Conservation (phyloP, 2,113 vertebrate genomes). For the Terrapene triunguis region DNA sequence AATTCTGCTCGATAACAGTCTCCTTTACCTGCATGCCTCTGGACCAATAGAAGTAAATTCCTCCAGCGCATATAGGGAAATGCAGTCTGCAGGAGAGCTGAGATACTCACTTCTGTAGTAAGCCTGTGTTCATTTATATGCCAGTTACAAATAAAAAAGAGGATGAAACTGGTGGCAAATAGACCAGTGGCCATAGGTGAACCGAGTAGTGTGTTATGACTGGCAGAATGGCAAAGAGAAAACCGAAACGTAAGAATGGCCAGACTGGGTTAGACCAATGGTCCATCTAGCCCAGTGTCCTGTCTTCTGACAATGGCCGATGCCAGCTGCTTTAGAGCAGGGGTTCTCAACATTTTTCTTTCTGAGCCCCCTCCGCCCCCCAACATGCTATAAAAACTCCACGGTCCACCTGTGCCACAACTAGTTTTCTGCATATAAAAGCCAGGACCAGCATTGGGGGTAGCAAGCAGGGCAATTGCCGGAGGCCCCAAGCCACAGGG, state of each 20-base stretch:
- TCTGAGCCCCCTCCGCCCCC: too few species aligned
- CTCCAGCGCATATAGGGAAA: not conserved
- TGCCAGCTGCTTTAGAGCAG: too few species aligned
- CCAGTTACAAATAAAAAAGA: fast-evolving
- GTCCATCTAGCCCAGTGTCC: too few species aligned
- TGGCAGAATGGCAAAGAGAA: not conserved
- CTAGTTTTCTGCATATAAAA: too few species aligned
- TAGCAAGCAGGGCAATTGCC: too few species aligned
- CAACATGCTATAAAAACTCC: too few species aligned
- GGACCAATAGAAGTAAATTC: not conserved
- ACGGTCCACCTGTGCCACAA: too few species aligned
- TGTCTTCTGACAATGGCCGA: too few species aligned
- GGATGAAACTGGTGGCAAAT: not conserved
- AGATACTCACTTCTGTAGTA: fast-evolving
- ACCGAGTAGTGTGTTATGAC: not conserved
- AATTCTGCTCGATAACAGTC: not conserved
- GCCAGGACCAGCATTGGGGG: too few species aligned
- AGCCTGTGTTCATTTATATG: not conserved
- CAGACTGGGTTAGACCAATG: too few species aligned
- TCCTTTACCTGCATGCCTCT: not conserved
- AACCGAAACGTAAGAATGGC: not conserved
- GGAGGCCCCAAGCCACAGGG: too few species aligned
- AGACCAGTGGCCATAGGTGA: not conserved
- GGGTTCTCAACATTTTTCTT: too few species aligned
- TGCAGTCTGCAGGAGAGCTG: not conserved